phyloP scores from a whole-genome alignment of 2,888 invertebrate genomes.

The Sipha maydis region DNA sequence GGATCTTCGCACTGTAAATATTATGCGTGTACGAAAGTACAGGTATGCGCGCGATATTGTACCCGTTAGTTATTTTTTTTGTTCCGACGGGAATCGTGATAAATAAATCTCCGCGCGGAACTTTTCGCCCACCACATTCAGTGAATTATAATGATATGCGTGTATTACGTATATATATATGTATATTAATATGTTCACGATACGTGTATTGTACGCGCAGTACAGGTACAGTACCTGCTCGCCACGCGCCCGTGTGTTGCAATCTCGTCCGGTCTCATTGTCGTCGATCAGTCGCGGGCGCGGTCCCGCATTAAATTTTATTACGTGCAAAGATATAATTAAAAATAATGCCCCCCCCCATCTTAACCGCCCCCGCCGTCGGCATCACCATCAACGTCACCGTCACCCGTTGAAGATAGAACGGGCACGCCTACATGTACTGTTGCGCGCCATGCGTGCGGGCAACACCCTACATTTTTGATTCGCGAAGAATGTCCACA shows the following conservation, averaged over 20 bases:
- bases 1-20: neutral
- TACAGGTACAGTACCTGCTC: no score
- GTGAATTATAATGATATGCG: neutral
- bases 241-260: neutral
- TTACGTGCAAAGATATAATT: conserved; percentile 1
- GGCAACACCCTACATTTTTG: neutral
- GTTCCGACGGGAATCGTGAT: conserved; percentile 19
- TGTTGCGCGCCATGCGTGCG: neutral
- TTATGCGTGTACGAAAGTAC: neutral
- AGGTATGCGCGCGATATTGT: neutral
- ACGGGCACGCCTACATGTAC: conserved; percentile 9
- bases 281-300: conserved; percentile 45
- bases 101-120: conserved; percentile 32
- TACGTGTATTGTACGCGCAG: neutral
- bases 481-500: no score
- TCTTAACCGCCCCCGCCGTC: neutral
- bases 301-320: neutral
- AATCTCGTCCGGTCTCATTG: conserved; percentile 39
- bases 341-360: conserved; percentile 15
- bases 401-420: neutral
- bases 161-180: no score
- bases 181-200: neutral
- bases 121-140: conserved; percentile 31
- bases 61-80: neutral
- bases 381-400: no score